These are phyloP conservation scores for Agonopterix subpropinquella DNA, from an alignment of 2,888 invertebrate genomes.

Conservation along the genomic window DNA sequence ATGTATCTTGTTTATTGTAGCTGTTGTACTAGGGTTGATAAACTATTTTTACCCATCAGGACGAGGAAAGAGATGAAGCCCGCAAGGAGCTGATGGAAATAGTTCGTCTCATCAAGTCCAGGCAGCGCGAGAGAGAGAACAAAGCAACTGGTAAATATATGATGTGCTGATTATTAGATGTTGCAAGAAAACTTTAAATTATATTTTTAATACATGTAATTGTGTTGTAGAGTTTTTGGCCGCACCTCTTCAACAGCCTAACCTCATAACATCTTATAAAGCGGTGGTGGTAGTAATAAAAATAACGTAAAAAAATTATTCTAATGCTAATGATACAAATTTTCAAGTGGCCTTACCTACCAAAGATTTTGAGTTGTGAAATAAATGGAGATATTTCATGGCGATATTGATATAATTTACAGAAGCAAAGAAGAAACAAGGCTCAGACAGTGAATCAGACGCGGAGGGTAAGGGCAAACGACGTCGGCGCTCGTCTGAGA, in stretches of 20 bases:
- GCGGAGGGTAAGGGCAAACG: conserved; percentile 25
- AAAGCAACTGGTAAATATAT: conserved; percentile 24
- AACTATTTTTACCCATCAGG: conserved; percentile 20
- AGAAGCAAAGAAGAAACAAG: conserved; percentile 44
- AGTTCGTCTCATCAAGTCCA: conserved; percentile 62
- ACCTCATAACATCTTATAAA: too few species aligned
- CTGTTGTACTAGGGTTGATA: too few species aligned
- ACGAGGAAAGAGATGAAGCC: conserved; percentile 53
- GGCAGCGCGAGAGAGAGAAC: conserved; percentile 53
- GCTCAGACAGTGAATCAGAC: conserved; percentile 26
- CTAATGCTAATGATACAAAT: not conserved
- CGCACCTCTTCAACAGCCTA: too few species aligned
- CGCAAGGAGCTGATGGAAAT: conserved; percentile 69
- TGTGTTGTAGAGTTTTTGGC: too few species aligned
- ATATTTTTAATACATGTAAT: too few species aligned
- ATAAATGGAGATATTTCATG: too few species aligned
- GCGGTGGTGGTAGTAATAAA: too few species aligned
- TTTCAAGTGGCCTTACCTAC: not conserved
- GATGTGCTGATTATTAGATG: not conserved
- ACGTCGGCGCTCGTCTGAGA: conserved; percentile 26
- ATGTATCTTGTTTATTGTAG: too few species aligned
- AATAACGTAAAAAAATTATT: not conserved
- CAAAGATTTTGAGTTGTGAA: too few species aligned
- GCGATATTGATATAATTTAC: not conserved
- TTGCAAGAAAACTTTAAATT: too few species aligned